phyloP scores from a whole-genome alignment of 2,888 invertebrate genomes.

The Campopleginae sp. region DNA sequence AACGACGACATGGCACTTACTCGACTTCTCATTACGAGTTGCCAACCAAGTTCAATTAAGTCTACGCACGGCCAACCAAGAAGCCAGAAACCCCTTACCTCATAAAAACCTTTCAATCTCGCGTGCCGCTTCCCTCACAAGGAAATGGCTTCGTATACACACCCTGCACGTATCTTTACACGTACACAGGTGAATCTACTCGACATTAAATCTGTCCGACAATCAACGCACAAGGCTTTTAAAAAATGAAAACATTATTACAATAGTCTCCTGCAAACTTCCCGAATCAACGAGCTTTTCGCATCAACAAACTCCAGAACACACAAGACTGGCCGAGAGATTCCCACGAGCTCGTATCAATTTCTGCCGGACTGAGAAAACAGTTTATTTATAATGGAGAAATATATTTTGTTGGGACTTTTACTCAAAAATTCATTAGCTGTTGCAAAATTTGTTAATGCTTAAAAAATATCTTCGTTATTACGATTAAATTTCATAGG shows the following conservation, averaged over 20 bases:
- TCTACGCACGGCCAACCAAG: conserved; percentile 71
- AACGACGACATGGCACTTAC: conserved; percentile 77
- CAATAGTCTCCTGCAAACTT: background rate
- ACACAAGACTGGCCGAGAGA: too few relatives aligned
- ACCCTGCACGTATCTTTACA: background rate
- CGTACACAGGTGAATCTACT: background rate
- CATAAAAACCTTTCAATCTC: conserved; percentile 58
- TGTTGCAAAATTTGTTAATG: too few relatives aligned
- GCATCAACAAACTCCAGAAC: background rate
- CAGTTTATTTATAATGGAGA: too few relatives aligned
- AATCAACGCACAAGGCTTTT: background rate
- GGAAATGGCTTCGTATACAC: conserved; percentile 73
- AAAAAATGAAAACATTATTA: background rate
- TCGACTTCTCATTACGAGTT: conserved; percentile 84
- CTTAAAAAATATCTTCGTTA: too few relatives aligned
- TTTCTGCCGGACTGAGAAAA: too few relatives aligned
- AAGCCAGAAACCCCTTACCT: conserved; percentile 32
- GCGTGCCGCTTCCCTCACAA: conserved; percentile 77
- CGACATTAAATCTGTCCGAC: background rate
- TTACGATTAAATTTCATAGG: too few relatives aligned
- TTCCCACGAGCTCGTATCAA: too few relatives aligned
- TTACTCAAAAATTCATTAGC: too few relatives aligned
- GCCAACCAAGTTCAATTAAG: conserved; percentile 84
- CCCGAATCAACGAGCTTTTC: background rate
- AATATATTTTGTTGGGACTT: too few relatives aligned